A percentile compares a stretch with the other conserved stretches of the same genome.
phyloP scores from a whole-genome alignment of 2,797 vertebrate genomes.

The Pseudochirops corinnae region DNA sequence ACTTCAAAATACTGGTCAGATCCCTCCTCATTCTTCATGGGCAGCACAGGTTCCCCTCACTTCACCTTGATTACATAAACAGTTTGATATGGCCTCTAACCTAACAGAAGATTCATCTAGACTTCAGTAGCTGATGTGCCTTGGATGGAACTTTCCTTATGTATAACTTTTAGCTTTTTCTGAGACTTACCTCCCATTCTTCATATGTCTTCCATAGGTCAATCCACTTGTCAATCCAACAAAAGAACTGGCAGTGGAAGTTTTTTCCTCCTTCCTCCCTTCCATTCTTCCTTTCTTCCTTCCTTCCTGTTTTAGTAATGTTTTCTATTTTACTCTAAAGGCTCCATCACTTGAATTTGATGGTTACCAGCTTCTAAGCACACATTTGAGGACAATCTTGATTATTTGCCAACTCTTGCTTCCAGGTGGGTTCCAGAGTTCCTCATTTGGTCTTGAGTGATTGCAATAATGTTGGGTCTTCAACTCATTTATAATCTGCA shows the following conservation, averaged over 20 bases:
- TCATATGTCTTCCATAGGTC: not conserved
- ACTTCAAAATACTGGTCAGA: conserved; percentile 81
- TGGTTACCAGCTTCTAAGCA: conserved; percentile 94
- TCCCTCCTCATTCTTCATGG: conserved; percentile 89
- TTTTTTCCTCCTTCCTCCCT: conserved; percentile 56
- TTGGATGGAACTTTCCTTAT: conserved; percentile 90
- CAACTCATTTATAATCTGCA: conserved; percentile 91
- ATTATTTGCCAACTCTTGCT: conserved; percentile 88
- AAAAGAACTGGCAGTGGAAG: not conserved
- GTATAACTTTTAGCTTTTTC: conserved; percentile 80
- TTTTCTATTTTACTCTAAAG: conserved; percentile 92
- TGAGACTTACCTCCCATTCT: not conserved
- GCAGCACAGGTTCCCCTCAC: conserved; percentile 94
- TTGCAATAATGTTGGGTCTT: conserved; percentile 90
- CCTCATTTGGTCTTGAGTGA: conserved; percentile 91
- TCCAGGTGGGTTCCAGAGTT: conserved; percentile 90
- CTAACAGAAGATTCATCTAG: conserved; percentile 90
- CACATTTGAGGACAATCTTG: conserved; percentile 92
- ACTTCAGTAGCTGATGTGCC: conserved; percentile 92
- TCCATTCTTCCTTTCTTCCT: too few species aligned
- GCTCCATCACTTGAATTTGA: conserved; percentile 93
- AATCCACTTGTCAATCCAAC: not conserved
- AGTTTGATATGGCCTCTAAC: conserved; percentile 88
- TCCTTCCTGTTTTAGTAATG: conserved; percentile 85
- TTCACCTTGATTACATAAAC: conserved; percentile 92